Conservation (phyloP, 2,113 vertebrate species). For the Zingel zingel region DNA sequence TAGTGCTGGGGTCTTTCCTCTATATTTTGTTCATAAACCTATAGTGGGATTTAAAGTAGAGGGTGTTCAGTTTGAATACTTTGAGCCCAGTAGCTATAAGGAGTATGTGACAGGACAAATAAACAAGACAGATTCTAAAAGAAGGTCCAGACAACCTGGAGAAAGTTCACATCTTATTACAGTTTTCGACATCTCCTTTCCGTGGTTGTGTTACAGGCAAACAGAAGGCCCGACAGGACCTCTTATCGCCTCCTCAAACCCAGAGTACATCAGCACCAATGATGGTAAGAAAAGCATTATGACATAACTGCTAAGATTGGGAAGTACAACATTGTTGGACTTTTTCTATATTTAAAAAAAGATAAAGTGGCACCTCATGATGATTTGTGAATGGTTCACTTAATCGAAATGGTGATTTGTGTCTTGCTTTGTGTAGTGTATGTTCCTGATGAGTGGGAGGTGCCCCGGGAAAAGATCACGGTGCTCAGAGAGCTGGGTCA, state of each 20-base stretch:
- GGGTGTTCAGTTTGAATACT: not conserved
- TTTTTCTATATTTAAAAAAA: not conserved
- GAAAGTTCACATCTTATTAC: not conserved
- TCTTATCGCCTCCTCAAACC: slow-evolving; percentile 95
- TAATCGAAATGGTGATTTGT: not conserved
- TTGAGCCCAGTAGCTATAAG: not conserved
- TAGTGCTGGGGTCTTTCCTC: slow-evolving; percentile 86
- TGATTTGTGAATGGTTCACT: not conserved
- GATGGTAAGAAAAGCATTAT: slow-evolving; percentile 87
- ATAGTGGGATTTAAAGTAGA: not conserved
- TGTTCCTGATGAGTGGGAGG: slow-evolving; percentile 97
- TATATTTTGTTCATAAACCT: not conserved
- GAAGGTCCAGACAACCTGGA: not conserved
- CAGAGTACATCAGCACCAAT: slow-evolving; percentile 95
- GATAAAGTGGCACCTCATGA: not conserved
- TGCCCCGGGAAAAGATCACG: slow-evolving; percentile 92
- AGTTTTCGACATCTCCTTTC: not conserved
- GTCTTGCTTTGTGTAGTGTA: slow-evolving; percentile 84
- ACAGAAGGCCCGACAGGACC: slow-evolving; percentile 93
- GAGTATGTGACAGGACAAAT: not conserved
- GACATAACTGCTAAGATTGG: not conserved
- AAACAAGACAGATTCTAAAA: not conserved
- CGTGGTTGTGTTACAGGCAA: slow-evolving; percentile 84
- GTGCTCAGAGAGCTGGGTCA: slow-evolving; percentile 94
- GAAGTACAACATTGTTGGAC: not conserved